Base-by-base conservation (phyloP, 1,140 invertebrate species). In the Drosophila sturtevanti region DNA sequence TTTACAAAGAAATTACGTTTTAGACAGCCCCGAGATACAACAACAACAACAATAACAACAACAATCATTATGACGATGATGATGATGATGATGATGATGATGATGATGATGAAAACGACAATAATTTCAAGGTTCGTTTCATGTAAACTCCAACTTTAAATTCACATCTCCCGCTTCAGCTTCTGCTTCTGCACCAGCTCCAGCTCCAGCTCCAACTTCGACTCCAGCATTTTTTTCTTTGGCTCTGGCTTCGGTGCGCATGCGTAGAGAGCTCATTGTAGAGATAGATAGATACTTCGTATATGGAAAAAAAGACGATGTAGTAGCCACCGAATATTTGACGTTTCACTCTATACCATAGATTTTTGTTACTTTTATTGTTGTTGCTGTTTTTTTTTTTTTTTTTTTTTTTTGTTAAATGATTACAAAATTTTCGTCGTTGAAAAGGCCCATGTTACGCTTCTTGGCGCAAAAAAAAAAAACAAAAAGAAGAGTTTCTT, bases 91-190 rank as follows among this genome's bases (percentile, higher is more conserved):
- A 41, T 14, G 38, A 14, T 14, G 37, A n/a, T 41, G 41, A 48
- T 48, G 41, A 90, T 80, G 85, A 89, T 85, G 80, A 89, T 85
- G 85, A 89, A 90, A 86, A 90, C 89, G 89, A 90, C 89, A 90
- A 90, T 90, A 81, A 90, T 90, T 90, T 90, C 89, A 90, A 90
- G 89, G 89, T 90, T 90, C 89, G 89, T 90, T 90, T 85, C 81
- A 90, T 90, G 84, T 89, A 90, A 85, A 79, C 84, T 84, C 72
- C 34, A 31, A 66, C 41, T 48, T 48, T 3, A 18, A 48, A 4
- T 31, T 1, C 27, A 41, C 38, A 44, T 31, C 41, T 44, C 41
- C 41, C 41, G 41, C 14, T 14, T 16, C 14, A 44, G 14, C 41
- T 44, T 16, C n/a, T 6, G 3, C n/a, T n/a, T n/a, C n/a, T n/a